Evolutionary conservation across 1,140 invertebrate genomes (phyloP).

Genomic region (Trypoxylus dichotomus): DNA sequence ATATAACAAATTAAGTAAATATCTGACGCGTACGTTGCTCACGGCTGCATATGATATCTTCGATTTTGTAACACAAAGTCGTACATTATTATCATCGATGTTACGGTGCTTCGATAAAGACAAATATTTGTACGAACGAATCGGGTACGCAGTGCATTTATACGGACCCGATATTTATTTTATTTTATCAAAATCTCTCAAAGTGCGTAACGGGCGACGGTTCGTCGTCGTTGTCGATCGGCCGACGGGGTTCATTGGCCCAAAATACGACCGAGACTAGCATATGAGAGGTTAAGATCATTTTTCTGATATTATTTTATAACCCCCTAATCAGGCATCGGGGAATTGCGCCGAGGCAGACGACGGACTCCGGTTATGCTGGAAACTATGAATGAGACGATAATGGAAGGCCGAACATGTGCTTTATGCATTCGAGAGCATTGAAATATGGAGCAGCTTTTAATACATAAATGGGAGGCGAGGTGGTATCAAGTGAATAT

Average conservation of each 20-base stretch:
- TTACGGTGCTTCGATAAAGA: background rate
- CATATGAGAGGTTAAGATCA: conserved; percentile 2
- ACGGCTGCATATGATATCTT: too few species aligned
- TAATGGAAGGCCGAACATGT: background rate
- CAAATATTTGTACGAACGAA: background rate
- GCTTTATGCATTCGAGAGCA: background rate
- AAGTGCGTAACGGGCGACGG: background rate
- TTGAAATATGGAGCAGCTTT: background rate
- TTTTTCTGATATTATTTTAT: conserved; percentile 8
- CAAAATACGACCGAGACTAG: background rate
- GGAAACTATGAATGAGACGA: background rate
- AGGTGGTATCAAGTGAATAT: background rate
- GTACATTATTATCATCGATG: background rate
- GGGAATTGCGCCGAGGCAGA: background rate
- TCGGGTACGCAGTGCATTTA: background rate
- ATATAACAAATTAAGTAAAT: too few species aligned
- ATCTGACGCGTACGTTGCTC: too few species aligned
- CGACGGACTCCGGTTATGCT: background rate
- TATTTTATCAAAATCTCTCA: background rate
- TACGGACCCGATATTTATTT: background rate
- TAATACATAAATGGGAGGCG: background rate
- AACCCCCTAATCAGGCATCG: conserved; percentile 5
- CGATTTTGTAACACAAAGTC: too few species aligned
- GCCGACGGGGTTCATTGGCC: background rate
- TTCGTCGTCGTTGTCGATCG: background rate